Evolutionary conservation across 1,140 invertebrate genomes (phyloP), one percentile per base, ranked within the genome.

Genomic region (Lamellibrachia luymesi): DNA sequence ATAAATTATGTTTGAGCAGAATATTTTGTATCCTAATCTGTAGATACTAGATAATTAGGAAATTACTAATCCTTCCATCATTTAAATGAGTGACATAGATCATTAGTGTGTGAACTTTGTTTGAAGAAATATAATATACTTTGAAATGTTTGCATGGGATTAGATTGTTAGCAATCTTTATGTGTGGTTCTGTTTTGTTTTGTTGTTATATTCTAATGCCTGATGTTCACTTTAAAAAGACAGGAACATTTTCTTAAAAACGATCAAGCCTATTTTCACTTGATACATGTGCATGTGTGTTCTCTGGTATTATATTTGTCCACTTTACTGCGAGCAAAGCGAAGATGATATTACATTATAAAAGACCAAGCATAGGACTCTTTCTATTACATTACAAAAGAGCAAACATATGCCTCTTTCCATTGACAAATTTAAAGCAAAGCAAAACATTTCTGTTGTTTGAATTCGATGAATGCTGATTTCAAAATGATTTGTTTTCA

Each of bases 1-100:
- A 80, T 8, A 80, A 22, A 22, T 22, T 10, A 0, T 17, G 7
- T 80, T 38, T 2, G 25, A 80, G 25, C 7, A 80, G 64, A 80
- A 80, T 80, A 22, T 80, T 80, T 80, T 22, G 2, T 80, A 8
- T 80, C 64, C 64, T 80, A 80, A 80, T 17, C 64, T 80, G 64
- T 80, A 80, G 5, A 80, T 0, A 80, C 64, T 80, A 80, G 0
- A 80, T 80, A 80, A 22, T 80, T 6, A 22, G 2, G 13, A 80
- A 80, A 22, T 22, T 80, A 80, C 64, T 80, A 22, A 22, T 80
- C 5, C 4, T 80, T 80, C 64, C 64, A 22, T 80, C 8, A 56
- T 56, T 13, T 8, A 22, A 80, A 80, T 6, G 64, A 93, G 93
- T 92, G 80, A 90, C 8, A 49, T n/a, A 92, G 49, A 7, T 92